Base-by-base conservation (phyloP, 2,797 vertebrate genomes). In the Sylvia borin region DNA sequence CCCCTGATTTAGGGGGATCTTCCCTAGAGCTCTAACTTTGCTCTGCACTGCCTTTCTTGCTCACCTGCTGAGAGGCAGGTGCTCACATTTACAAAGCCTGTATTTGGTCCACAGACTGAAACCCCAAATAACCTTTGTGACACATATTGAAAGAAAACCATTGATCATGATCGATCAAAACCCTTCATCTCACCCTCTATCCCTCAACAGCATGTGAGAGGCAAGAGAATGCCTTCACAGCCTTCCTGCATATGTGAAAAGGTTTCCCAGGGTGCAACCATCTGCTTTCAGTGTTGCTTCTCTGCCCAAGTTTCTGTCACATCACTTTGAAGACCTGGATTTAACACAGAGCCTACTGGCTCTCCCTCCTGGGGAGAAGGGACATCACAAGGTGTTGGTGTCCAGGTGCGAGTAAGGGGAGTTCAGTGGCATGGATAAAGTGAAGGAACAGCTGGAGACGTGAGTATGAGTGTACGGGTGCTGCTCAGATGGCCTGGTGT, bases 401-500 rank as follows among this genome's bases (percentile, higher is more conserved):
- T 31, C 68, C 17, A 7, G 15, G 3, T 50, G 45, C 11, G 13
- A 48, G 31, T 40, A 34, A 57, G 47, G 40, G 47, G 26, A 50
- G 12, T 54, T 66, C 19, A 32, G n/a, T 9, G 1, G 9, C 48
- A 24, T 4, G 7, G 36, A 13, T 53, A 17, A 72, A 45, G 43
- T 10, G 40, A 86, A 77, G 22, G 38, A 54, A 50, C 34, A 43
- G 31, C 32, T 10, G 14, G 25, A 32, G 45, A 36, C 0, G 0
- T 43, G 27, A 50, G 51, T 4, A 0, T 19, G 21, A 74, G n/a
- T 26, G n/a, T 31, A 21, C 8, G 13, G n/a, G 50, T 45, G 34
- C 60, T 70, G 42, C 26, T 75, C 42, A 34, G 57, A 22, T 53
- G 62, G n/a, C 31, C 15, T 20, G 31, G 3, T 61, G 13, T 40